phyloP scores from a whole-genome alignment of 2,113 vertebrate genomes.

The Pheucticus melanocephalus region DNA sequence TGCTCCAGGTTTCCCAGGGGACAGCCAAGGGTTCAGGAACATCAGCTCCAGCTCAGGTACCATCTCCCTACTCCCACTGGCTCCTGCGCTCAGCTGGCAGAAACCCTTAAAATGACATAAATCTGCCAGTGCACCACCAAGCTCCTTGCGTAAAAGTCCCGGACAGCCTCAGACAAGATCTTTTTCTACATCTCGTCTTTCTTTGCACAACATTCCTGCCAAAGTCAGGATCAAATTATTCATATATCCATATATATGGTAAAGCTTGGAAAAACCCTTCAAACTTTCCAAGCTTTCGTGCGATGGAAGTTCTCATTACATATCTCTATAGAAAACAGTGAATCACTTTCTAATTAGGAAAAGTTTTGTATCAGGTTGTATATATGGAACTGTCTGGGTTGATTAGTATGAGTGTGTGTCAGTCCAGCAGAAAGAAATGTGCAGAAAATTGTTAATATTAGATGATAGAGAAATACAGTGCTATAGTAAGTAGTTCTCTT shows the following conservation, averaged over 20 bases:
- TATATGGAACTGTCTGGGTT: neutral
- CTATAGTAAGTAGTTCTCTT: neutral
- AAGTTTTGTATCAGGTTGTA: neutral
- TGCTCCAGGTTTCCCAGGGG: neutral
- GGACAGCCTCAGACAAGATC: neutral
- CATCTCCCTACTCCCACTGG: fast-evolving
- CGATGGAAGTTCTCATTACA: neutral
- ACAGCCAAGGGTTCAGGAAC: neutral
- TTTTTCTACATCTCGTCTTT: neutral
- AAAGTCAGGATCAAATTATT: neutral
- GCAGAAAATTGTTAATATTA: neutral
- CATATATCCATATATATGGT: neutral
- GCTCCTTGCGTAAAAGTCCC: neutral
- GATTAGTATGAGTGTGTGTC: neutral
- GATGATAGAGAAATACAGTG: neutral
- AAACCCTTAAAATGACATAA: neutral
- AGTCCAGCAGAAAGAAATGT: neutral
- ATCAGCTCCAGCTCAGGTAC: neutral
- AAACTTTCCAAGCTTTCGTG: neutral
- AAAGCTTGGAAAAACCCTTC: neutral
- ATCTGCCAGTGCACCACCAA: fast-evolving
- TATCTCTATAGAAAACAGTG: neutral
- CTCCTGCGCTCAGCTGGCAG: fast-evolving
- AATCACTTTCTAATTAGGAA: neutral
- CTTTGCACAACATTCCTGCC: neutral